Evolutionary conservation across 2,797 vertebrate genomes (phyloP).

Genomic region (Macropodus opercularis): DNA sequence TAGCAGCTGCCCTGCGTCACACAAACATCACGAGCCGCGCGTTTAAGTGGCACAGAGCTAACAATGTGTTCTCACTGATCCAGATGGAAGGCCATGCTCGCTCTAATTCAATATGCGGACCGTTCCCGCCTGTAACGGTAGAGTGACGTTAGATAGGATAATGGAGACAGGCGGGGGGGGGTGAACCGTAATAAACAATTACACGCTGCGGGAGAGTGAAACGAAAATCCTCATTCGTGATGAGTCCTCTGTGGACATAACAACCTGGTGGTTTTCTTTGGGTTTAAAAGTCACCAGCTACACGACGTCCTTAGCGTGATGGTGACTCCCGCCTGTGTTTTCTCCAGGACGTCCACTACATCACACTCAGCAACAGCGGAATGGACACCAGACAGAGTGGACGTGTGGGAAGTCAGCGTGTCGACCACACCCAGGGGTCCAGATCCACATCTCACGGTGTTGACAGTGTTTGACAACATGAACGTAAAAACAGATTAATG

Average conservation of each 20-base stretch:
- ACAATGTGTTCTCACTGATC: slow-evolving; percentile 46
- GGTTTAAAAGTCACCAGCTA: slow-evolving; percentile 9
- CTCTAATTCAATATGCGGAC: slow-evolving; percentile 51
- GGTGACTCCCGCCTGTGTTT: no score
- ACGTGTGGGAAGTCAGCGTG: neutral
- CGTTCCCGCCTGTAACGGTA: slow-evolving; percentile 36
- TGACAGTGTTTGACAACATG: neutral
- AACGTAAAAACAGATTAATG: neutral
- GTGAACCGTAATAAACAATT: slow-evolving; percentile 39
- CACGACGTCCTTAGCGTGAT: neutral
- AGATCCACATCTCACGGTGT: neutral
- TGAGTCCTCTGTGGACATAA: neutral
- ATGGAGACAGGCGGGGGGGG: slow-evolving; percentile 19
- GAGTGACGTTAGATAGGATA: slow-evolving; percentile 39
- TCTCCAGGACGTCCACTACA: no score
- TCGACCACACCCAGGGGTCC: neutral
- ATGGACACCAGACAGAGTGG: neutral
- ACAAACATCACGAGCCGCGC: neutral
- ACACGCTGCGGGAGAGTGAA: slow-evolving; percentile 11
- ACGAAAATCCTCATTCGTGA: slow-evolving; percentile 1
- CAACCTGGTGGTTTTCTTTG: slow-evolving; percentile 1
- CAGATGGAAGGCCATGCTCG: slow-evolving; percentile 24
- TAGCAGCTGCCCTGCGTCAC: slow-evolving; percentile 19
- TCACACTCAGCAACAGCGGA: neutral
- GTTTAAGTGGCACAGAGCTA: slow-evolving; percentile 15